Evolutionary conservation across 2,888 invertebrate species (phyloP).

Genomic region (Pseudolycoriella hygida): DNA sequence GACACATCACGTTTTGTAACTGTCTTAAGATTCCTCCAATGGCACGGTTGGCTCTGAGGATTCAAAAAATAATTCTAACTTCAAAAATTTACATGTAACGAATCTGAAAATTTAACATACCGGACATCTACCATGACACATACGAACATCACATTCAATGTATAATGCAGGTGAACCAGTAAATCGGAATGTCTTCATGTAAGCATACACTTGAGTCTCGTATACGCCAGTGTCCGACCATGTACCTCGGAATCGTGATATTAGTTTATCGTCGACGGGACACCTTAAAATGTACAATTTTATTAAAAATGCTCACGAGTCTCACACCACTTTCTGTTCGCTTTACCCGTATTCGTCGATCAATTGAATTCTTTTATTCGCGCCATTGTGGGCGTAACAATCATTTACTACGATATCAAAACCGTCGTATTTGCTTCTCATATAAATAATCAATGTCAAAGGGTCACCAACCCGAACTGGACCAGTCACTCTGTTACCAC

Average conservation of each 20-base stretch:
- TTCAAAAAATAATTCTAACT: too few species aligned
- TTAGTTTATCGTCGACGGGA: slow-evolving; percentile 82
- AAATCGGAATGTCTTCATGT: slow-evolving; percentile 80
- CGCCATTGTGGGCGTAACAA: slow-evolving; percentile 87
- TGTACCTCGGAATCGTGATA: slow-evolving; percentile 82
- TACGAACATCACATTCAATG: slow-evolving; percentile 85
- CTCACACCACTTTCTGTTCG: neutral
- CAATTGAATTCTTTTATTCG: slow-evolving; percentile 75
- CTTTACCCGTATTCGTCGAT: slow-evolving; percentile 82
- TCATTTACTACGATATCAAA: slow-evolving; percentile 91
- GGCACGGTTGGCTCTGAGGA: slow-evolving; percentile 72
- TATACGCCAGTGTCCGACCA: slow-evolving; percentile 81
- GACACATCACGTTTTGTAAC: slow-evolving; percentile 54
- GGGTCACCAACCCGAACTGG: slow-evolving; percentile 88
- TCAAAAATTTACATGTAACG: neutral
- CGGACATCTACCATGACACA: slow-evolving; percentile 90
- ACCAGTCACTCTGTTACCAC: slow-evolving; percentile 68
- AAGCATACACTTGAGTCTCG: slow-evolving; percentile 87
- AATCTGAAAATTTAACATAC: slow-evolving; percentile 34
- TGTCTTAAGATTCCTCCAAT: slow-evolving; percentile 79
- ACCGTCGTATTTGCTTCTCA: slow-evolving; percentile 89
- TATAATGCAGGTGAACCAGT: slow-evolving; percentile 87
- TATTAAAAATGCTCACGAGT: too few species aligned
- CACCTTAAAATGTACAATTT: slow-evolving; percentile 47
- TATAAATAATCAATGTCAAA: slow-evolving; percentile 78